phyloP scores from a whole-genome alignment of 2,797 vertebrate genomes.

The Helarctos malayanus region DNA sequence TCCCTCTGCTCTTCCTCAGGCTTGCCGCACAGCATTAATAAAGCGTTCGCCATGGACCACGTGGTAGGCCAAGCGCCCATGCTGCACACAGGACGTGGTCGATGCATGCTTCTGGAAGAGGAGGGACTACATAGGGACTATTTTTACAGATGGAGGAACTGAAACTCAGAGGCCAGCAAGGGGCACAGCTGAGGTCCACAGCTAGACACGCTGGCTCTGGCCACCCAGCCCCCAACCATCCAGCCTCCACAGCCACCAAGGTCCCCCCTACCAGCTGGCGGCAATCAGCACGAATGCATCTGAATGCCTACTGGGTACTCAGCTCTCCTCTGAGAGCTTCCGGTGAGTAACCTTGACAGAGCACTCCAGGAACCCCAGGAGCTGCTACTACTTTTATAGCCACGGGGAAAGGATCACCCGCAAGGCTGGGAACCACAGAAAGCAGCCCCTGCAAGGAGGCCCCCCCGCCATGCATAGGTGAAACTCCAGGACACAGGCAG shows the following conservation, averaged over 20 bases:
- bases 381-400: not conserved
- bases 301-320: not conserved
- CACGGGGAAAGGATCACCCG: not conserved
- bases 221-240: not conserved
- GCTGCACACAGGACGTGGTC: not conserved
- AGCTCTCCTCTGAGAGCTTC: not conserved
- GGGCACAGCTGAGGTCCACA: not conserved
- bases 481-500: not conserved
- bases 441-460: not conserved
- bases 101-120: not conserved
- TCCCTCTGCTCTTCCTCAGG: not conserved
- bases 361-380: not conserved
- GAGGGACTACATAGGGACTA: too few species aligned
- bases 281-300: not conserved
- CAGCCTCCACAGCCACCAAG: not conserved
- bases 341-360: not conserved
- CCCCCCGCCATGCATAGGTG: not conserved
- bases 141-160: not conserved
- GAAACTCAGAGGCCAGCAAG: not conserved
- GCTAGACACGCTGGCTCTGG: not conserved
- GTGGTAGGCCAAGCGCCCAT: not conserved
- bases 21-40: not conserved
- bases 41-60: accelerated
- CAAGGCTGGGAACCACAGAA: not conserved
- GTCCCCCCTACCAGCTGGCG: not conserved